Base-by-base conservation (phyloP, 1,140 invertebrate species). In the Rhagoletis pomonella region DNA sequence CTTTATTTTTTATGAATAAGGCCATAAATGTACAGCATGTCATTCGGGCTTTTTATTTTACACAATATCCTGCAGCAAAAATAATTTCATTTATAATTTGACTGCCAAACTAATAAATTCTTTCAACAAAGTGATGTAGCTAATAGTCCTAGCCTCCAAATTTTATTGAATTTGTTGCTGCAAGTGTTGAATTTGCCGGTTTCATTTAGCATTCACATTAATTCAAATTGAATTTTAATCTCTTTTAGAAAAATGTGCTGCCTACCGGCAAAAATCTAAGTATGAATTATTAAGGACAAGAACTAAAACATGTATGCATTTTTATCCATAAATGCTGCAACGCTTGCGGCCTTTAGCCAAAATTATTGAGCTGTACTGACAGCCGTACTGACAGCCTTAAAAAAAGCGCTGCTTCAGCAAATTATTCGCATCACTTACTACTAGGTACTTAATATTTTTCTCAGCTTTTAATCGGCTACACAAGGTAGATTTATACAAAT, bases 201-300 rank as follows among this genome's bases (percentile, higher is more conserved):
- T 62, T 14, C 60, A 14, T 3, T 62, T 3, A 29, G 29, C 29
- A 29, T 29, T 29, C 29, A n/a, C 60, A 62, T 17, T 62, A 62
- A 62, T 17, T 62, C n/a, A 62, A 62, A 62, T 62, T 62, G 60
- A 62, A 62, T 12, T 62, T 62, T 62, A 62, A 62, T 62, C 17
- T 62, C 7, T 62, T 62, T 62, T n/a, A 9, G n/a, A 62, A 62
- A 62, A 62, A 4, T 62, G 60, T 9, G 29, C n/a, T 62, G 60
- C 60, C n/a, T 62, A 4, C 12, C 4, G 60, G 60, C 60, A 62
- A 29, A 29, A 29, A 29, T 29, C 6, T 14, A 62, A 62, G 2
- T 7, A 29, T 29, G 29, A 29, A 29, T 0, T 55, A 55, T 55
- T 5, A 10, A 62, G 29, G 4, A 62, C 1, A 62, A 62, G 17